Evolutionary conservation across 2,797 vertebrate genomes (phyloP), one percentile per base, ranked within the genome.

Genomic region (Cyclopterus lumpus): DNA sequence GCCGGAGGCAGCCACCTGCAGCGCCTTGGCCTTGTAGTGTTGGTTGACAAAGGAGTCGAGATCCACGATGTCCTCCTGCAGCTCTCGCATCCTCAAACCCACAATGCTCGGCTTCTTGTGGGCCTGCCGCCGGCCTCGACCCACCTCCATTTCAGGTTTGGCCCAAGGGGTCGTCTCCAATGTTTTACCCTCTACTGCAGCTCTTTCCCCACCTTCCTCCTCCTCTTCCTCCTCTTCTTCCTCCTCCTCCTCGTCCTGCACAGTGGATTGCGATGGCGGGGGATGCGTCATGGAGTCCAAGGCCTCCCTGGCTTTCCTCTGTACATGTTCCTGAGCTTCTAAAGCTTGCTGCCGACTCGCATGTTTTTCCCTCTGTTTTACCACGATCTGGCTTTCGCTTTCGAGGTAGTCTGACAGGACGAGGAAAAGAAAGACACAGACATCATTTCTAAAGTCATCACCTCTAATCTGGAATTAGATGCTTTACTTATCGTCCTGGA

Each of bases 1-100:
- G 34, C 63, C 91, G 53, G 91, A 71, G n/a, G 90, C 71, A 0
- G 86, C 92, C 48, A 79, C 20, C 12, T 86, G 91, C 79, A 93
- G 83, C 0, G 93, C 95, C 80, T 95, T 95, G 81, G 89, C 94
- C 81, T 92, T 96, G 87, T 94, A 97, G 84, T 94, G 93, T 82
- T 93, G 93, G 90, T 93, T 88, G 18, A 93, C 92, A 64, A 94
- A 96, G 0, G 89, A 93, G 90, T 98, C 96, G 46, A 97, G 92
- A 77, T 97, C 96, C 82, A 97, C 94, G 6, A 97, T 97, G 85
- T 96, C 95, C 55, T 95, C 95, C 60, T 78, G 90, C 15, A 72
- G 71, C 1, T 86, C 72, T 5, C 57, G 79, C 38, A 89, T 88
- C 71, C 78, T 90, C 77, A 94, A 82, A 34, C 91, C 95, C 80